phyloP scores from a whole-genome alignment of 1,140 invertebrate genomes.

The Aphelenchoides avenae region DNA sequence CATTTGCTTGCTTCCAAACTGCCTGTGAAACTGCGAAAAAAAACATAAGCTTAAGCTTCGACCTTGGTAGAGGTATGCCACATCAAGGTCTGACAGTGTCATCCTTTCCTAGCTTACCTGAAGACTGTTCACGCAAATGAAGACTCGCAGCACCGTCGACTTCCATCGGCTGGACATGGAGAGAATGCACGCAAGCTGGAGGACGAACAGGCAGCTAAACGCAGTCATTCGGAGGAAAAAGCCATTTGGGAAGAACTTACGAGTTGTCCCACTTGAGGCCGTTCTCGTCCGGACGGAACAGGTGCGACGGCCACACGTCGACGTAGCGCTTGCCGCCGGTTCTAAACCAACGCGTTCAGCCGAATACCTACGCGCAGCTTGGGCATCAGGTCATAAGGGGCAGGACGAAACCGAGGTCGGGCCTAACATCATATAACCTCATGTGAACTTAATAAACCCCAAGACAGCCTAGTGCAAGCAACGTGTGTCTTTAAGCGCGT shows the following conservation, averaged over 20 bases:
- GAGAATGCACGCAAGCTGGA: constrained; percentile 92
- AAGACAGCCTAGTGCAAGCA: no score
- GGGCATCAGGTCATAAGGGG: no score
- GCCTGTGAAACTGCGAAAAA: neutral
- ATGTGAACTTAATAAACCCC: no score
- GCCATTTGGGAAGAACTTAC: neutral
- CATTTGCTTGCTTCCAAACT: neutral
- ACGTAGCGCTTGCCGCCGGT: constrained; percentile 72
- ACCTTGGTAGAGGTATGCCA: neutral
- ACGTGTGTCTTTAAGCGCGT: no score
- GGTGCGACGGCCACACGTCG: constrained; percentile 93
- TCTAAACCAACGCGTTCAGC: no score
- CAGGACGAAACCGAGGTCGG: no score
- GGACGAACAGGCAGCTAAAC: constrained; percentile 74
- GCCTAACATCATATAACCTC: no score
- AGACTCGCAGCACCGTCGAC: constrained; percentile 77
- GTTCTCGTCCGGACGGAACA: constrained; percentile 72
- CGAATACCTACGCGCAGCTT: no score
- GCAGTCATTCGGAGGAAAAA: no score
- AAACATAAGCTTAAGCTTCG: constrained; percentile 6
- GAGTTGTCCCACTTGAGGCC: constrained; percentile 62
- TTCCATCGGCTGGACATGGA: constrained; percentile 75
- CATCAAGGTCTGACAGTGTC: neutral
- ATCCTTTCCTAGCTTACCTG: constrained; percentile 26
- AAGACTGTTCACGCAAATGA: constrained; percentile 68